Conservation (phyloP, 2,113 vertebrate genomes). For the Spermophilus dauricus region DNA sequence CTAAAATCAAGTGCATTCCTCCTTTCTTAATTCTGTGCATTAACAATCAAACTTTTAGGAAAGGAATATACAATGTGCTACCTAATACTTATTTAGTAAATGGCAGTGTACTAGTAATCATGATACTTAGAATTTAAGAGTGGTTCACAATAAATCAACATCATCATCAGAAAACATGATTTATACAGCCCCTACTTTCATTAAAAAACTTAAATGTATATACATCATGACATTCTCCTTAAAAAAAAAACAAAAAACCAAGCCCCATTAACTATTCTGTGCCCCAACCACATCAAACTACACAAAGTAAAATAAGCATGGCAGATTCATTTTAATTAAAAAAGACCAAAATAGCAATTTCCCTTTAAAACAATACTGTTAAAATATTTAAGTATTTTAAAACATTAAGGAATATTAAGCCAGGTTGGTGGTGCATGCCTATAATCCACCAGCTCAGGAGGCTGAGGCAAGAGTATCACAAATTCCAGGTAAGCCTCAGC, state of each 20-base stretch:
- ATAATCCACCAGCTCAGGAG: no score
- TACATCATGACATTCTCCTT: background rate
- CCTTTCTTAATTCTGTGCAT: background rate
- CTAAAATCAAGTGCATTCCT: background rate
- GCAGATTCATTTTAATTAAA: background rate
- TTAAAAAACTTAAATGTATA: background rate
- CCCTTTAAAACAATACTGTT: background rate
- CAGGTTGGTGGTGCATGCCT: no score
- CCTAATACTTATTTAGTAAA: no score
- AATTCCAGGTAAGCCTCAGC: no score
- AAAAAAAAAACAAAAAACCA: background rate
- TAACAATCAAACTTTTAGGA: background rate
- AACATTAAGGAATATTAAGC: conserved; percentile 23
- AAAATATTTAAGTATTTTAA: background rate
- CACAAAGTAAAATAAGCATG: background rate
- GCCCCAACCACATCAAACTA: background rate
- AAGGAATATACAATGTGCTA: background rate
- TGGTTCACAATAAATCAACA: background rate
- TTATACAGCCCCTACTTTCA: background rate
- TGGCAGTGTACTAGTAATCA: background rate
- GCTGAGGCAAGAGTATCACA: no score
- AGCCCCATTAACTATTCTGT: background rate
- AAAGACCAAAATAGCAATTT: background rate
- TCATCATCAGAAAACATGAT: background rate
- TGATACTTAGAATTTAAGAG: background rate